phyloP scores from a whole-genome alignment of 35 echinoderm and acorn worm genomes.

The Chiridota heheva region DNA sequence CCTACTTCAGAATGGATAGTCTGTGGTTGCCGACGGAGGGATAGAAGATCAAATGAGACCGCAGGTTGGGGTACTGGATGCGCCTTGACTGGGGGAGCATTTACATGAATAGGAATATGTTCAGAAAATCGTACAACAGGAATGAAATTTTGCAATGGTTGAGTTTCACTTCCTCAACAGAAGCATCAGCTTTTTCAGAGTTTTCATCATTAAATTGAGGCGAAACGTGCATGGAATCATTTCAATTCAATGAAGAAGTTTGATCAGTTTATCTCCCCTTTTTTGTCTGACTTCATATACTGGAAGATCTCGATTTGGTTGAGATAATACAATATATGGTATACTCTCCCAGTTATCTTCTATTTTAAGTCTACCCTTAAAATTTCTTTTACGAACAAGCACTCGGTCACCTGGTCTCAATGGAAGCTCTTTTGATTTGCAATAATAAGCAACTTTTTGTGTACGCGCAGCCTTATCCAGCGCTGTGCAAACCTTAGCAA shows the following conservation, averaged over 20 bases:
- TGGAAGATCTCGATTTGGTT: constrained; percentile 10
- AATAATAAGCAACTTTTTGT: neutral
- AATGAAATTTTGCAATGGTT: too few species aligned
- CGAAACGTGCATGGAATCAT: too few species aligned
- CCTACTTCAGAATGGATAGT: too few species aligned
- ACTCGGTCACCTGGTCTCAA: constrained; percentile 14
- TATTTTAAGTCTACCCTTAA: constrained; percentile 1
- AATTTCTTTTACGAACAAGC: neutral
- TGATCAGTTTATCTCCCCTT: neutral
- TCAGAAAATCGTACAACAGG: too few species aligned
- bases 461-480: neutral
- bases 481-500: neutral
- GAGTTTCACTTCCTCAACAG: too few species aligned
- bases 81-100: too few species aligned
- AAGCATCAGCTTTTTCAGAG: too few species aligned
- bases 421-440: neutral
- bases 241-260: neutral
- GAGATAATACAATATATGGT: neutral
- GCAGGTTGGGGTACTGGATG: too few species aligned
- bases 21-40: too few species aligned
- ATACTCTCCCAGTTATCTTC: constrained; percentile 7
- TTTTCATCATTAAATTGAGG: too few species aligned
- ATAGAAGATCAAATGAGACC: too few species aligned
- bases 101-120: too few species aligned
- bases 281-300: neutral